A percentile compares a stretch with the other conserved stretches of the same genome.
phyloP scores from a whole-genome alignment of 2,113 vertebrate species.

The Dendropsophus ebraccatus region DNA sequence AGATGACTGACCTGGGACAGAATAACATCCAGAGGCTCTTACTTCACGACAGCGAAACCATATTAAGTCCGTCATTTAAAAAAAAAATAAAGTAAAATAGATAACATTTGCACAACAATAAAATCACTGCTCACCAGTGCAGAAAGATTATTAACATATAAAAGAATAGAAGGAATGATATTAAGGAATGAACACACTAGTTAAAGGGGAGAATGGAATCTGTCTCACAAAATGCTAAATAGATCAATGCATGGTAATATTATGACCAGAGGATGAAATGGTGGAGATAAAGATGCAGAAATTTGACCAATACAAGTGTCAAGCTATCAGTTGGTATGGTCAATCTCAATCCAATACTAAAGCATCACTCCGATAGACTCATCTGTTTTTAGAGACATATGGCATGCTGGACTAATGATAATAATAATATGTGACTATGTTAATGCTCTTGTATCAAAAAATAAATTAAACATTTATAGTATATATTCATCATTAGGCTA shows the following conservation, averaged over 20 bases:
- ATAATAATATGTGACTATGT: too few species aligned
- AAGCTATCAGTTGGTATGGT: not conserved
- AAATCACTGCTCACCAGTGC: constrained; percentile 16
- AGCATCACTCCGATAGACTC: not conserved
- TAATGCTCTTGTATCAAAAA: too few species aligned
- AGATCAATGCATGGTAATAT: not conserved
- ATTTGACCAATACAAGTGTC: not conserved
- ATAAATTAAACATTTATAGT: too few species aligned
- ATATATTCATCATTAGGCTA: too few species aligned
- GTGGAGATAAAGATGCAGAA: not conserved
- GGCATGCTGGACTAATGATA: not conserved
- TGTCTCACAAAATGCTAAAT: not conserved
- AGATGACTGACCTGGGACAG: constrained; percentile 5
- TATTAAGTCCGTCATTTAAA: constrained; percentile 18
- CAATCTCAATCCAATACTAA: not conserved
- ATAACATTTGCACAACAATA: constrained; percentile 38
- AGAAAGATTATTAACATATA: constrained; percentile 23
- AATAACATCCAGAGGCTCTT: not conserved
- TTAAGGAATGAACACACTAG: not conserved
- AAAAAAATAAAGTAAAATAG: not conserved
- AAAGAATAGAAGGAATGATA: constrained; percentile 4
- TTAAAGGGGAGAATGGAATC: not conserved
- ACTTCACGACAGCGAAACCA: not conserved
- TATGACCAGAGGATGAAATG: not conserved
- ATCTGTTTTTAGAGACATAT: not conserved